These are phyloP conservation scores for Apostichopus parvimensis DNA, from an alignment of 35 echinoderm and acorn worm genomes.

Conservation along the genomic window DNA sequence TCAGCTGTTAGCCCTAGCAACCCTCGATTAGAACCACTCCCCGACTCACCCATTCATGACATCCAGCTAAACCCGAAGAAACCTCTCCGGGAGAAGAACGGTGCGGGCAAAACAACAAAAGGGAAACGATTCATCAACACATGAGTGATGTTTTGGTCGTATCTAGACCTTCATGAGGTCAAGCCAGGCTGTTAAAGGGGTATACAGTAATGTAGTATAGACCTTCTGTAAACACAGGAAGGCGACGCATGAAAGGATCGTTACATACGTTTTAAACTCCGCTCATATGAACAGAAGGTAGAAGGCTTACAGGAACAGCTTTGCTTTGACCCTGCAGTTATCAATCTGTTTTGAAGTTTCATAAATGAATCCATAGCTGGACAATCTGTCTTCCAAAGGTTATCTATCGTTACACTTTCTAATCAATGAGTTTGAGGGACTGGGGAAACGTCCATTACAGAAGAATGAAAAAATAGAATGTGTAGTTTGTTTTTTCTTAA, in stretches of 20 bases:
- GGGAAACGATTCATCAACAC: conserved; percentile 20
- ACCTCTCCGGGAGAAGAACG: conserved; percentile 30
- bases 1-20: conserved; percentile 35
- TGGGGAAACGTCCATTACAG: too few species aligned
- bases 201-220: conserved; percentile 15
- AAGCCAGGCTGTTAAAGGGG: neutral
- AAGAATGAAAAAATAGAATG: too few species aligned
- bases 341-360: too few species aligned
- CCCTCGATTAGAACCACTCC: conserved; percentile 75
- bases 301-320: too few species aligned
- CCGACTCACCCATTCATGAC: conserved; percentile 92
- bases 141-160: neutral
- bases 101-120: neutral
- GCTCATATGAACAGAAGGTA: too few species aligned
- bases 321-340: too few species aligned
- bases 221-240: neutral
- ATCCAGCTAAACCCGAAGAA: conserved; percentile 78
- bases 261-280: too few species aligned
- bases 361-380: too few species aligned
- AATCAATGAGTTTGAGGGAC: too few species aligned
- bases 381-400: too few species aligned
- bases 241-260: neutral
- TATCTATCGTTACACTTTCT: too few species aligned
- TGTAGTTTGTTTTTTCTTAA: too few species aligned
- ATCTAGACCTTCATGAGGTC: neutral